Base-by-base conservation (phyloP, 2,113 vertebrate genomes). In the Saccopteryx leptura region DNA sequence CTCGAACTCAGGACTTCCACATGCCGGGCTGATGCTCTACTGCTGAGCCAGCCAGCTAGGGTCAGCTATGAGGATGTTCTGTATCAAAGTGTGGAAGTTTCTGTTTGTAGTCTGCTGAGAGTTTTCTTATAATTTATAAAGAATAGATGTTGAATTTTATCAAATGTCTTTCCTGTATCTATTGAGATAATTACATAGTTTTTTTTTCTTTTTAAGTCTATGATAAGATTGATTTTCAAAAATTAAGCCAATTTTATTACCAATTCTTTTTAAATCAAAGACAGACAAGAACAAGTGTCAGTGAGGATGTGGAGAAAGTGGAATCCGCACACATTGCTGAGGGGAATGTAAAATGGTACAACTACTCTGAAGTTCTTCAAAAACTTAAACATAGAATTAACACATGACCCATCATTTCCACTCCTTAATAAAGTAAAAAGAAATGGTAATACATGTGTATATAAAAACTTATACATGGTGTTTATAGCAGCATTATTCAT, bases 181-280 rank as follows among this genome's bases (percentile, higher is more conserved):
- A 24, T 19, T 88, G 31, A 81, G 23, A 63, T 65, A 31, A 54
- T 46, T n/a, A 3, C 23, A 83, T 8, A 33, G 17, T 31, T 84
- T 83, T 54, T 83, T 83, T 82, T 74, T 83, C 65, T 71, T 81
- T 58, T 79, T 31, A 78, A 71, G 54, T 82, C 13, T 33, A 33
- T n/a, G n/a, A n/a, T 28, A 61, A 66, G 26, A 46, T 84, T 92
- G 69, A 76, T 65, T 85, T 85, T 92, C 60, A 46, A 56, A n/a
- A 46, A 33, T 75, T 65, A 88, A 88, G n/a, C 68, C 48, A 75
- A 65, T 28, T 33, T 72, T 66, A 33, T 33, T 58, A 71, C 58
- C 11, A 21, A 7, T 21, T 52, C 31, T 81, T 9, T 52, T 72
- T 72, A 46, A 46, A 63, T 93, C 2, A 63, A 24, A 81, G 19